These are phyloP conservation scores for Callipepla squamata DNA, from an alignment of 2,113 vertebrate species.

Conservation along the genomic window DNA sequence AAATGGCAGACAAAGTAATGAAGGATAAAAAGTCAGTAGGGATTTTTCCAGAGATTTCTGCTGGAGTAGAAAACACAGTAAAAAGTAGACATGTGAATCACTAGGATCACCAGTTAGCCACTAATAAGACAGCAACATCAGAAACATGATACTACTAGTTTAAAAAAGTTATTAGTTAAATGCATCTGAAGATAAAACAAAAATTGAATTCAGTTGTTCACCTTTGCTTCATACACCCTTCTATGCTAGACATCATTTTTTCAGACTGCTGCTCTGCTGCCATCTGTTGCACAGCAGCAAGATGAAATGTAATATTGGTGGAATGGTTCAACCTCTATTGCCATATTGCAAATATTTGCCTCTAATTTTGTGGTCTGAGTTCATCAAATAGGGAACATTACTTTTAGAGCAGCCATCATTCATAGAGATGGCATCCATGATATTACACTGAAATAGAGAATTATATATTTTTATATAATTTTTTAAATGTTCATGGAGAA, in stretches of 20 bases:
- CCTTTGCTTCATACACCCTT: not conserved
- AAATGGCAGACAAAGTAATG: not conserved
- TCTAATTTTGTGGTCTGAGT: not conserved
- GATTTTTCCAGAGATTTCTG: not conserved
- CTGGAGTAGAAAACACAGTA: not conserved
- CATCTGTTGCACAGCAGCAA: not conserved
- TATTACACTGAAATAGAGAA: not conserved
- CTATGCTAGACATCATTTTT: too few species aligned
- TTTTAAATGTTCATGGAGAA: not conserved
- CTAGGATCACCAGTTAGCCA: not conserved
- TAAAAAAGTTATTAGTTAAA: not conserved
- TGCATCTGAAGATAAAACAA: not conserved
- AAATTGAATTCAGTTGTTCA: not conserved
- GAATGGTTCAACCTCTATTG: too few species aligned
- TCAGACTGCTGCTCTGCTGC: too few species aligned
- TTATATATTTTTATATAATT: not conserved
- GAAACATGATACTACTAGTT: not conserved
- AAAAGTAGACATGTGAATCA: not conserved
- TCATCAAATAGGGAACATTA: not conserved
- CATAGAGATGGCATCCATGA: accelerated
- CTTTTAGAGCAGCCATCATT: not conserved
- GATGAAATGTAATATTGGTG: too few species aligned
- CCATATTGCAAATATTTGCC: not conserved
- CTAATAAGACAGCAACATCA: not conserved
- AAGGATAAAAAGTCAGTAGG: not conserved